Evolutionary conservation across 2,797 vertebrate genomes (phyloP).

Genomic region (Brachyrhaphis roseni): DNA sequence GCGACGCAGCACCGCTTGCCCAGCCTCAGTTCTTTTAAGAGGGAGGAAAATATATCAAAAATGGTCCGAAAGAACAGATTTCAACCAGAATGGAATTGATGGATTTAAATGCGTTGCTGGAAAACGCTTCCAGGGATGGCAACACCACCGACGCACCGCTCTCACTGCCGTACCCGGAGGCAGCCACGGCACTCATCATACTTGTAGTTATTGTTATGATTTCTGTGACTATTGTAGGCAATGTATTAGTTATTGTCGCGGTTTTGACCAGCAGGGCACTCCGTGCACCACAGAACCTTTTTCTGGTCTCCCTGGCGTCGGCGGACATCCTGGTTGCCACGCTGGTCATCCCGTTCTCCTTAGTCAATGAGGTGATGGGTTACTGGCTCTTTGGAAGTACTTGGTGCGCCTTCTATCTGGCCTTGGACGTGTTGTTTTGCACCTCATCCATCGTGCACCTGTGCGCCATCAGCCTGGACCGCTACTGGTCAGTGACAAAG

Average conservation of each 20-base stretch:
- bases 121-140: slow-evolving; percentile 75
- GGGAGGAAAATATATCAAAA: slow-evolving; percentile 36
- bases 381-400: slow-evolving; percentile 91
- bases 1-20: slow-evolving; percentile 17
- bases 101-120: slow-evolving; percentile 40
- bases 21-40: slow-evolving; percentile 20
- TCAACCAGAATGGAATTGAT: slow-evolving; percentile 77
- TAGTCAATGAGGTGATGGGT: slow-evolving; percentile 92
- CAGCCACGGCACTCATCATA: slow-evolving; percentile 82
- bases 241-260: slow-evolving; percentile 87
- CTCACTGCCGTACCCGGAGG: slow-evolving; percentile 65
- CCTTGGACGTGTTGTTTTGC: slow-evolving; percentile 90
- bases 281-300: slow-evolving; percentile 90
- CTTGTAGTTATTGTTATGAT: slow-evolving; percentile 83
- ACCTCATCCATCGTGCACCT: slow-evolving; percentile 93
- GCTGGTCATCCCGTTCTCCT: slow-evolving; percentile 90
- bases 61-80: slow-evolving; percentile 61
- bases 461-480: slow-evolving; percentile 92
- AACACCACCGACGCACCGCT: slow-evolving; percentile 64
- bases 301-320: slow-evolving; percentile 89
- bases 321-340: slow-evolving; percentile 92
- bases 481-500: slow-evolving; percentile 92
- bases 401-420: slow-evolving; percentile 91
- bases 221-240: slow-evolving; percentile 86
- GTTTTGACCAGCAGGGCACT: slow-evolving; percentile 89